Conservation (phyloP, 2,888 invertebrate species). For the Macroteleia sp. region DNA sequence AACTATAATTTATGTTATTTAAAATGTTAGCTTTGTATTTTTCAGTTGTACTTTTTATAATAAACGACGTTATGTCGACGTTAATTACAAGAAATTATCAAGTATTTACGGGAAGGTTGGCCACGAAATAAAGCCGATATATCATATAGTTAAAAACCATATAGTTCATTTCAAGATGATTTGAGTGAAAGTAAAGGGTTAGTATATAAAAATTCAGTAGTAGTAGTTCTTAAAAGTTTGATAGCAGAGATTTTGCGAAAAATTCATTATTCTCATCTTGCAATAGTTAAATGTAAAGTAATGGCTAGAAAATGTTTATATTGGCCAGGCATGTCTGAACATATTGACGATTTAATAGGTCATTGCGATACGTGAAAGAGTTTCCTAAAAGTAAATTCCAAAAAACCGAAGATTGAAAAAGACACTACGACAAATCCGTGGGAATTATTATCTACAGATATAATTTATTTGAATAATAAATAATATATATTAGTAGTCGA, state of each 20-base stretch:
- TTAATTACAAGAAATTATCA: constrained; percentile 58
- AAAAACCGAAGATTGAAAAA: constrained; percentile 62
- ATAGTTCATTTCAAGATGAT: constrained; percentile 13
- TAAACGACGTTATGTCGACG: no score
- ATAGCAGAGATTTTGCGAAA: constrained; percentile 40
- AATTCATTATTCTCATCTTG: constrained; percentile 31
- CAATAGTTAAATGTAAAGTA: constrained; percentile 36
- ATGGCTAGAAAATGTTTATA: constrained; percentile 49
- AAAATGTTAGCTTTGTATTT: no score
- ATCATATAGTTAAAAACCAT: constrained; percentile 9
- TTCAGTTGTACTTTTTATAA: no score
- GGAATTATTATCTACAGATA: constrained; percentile 64
- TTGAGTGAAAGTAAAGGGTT: constrained; percentile 18
- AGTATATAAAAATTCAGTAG: constrained; percentile 29
- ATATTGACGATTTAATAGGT: constrained; percentile 59
- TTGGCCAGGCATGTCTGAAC: constrained; percentile 47
- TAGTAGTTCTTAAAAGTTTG: constrained; percentile 43
- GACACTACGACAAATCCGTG: constrained; percentile 64
- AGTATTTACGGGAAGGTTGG: constrained; percentile 45
- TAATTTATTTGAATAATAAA: constrained; percentile 63
- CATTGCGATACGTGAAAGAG: constrained; percentile 59
- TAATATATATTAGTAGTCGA: constrained; percentile 67
- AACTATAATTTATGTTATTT: no score
- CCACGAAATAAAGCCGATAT: constrained; percentile 3
- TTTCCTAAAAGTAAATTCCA: constrained; percentile 43